Evolutionary conservation across 2,797 vertebrate genomes (phyloP), one percentile per base, ranked within the genome.

Genomic region (Sebastes melanostomus): DNA sequence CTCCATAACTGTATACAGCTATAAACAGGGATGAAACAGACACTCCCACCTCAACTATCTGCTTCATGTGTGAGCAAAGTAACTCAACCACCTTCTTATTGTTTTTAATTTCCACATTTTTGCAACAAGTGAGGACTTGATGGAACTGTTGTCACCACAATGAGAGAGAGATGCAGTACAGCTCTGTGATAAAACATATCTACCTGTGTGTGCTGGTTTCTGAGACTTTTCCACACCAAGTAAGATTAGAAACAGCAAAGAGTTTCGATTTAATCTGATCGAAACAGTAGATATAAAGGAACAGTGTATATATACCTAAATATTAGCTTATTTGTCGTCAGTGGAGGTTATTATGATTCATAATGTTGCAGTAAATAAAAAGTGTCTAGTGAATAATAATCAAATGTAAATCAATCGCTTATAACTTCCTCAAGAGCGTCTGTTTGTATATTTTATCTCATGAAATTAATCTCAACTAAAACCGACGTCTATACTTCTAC

Each of bases 71-170:
- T 7, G 66, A 70, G 38, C 80, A 38, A 66, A 83, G 65, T 25
- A 13, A 66, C 52, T 65, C 1, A 52, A 72, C 62, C 55, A 46
- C 75, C 8, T 69, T 65, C 34, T 36, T 36, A 36, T 78, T 46
- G 8, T 22, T 75, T 78, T 81, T 62, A 60, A 75, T 61, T 69
- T 66, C 8, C 67, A 72, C 46, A 58, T 54, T 34, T 78, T 52
- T n/a, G 34, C 50, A 81, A 75, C 90, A 74, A 72, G 82, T 87
- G 69, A 83, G 70, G 82, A 85, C 88, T 74, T 50, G 88, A 86
- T 59, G 22, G 10, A 2, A 42, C 8, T 13, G 46, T 62, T 77
- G 65, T 65, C 62, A 22, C 59, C 63, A 58, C 66, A 70, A 1
- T 4, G 24, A 58, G 24, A 52, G 18, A 42, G 22, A 42, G 25